Evolutionary conservation across 64 coral and sea anemone species (phyloP).

Genomic region (Pachyseris speciosa): DNA sequence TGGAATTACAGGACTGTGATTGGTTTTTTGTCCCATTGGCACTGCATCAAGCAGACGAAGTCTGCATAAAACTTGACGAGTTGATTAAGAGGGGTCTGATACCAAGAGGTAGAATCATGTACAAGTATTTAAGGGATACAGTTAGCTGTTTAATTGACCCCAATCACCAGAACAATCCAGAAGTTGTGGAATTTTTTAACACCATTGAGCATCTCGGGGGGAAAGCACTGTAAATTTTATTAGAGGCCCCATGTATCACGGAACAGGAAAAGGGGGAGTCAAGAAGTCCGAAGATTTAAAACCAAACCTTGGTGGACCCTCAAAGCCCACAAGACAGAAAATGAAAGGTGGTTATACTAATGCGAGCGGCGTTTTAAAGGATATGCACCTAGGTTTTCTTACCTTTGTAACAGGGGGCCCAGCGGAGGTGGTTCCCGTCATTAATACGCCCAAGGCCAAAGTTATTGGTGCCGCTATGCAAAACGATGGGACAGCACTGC

Average conservation of each 20-base stretch:
- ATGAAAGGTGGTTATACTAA: no score
- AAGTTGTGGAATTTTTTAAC: slow-evolving; percentile 5
- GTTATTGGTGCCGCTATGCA: slow-evolving; percentile 5
- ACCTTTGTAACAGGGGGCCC: not conserved
- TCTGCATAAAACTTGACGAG: not conserved
- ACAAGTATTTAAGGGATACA: slow-evolving; percentile 23
- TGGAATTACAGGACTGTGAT: no score
- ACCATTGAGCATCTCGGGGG: slow-evolving; percentile 8
- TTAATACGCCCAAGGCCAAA: slow-evolving; percentile 27
- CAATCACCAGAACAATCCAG: not conserved
- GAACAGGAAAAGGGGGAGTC: slow-evolving; percentile 14
- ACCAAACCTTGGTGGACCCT: no score
- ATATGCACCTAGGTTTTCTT: not conserved
- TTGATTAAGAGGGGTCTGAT: slow-evolving; percentile 19
- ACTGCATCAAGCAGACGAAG: slow-evolving; percentile 23
- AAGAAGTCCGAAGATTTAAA: slow-evolving; percentile 3
- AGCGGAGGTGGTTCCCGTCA: not conserved
- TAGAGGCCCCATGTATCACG: no score
- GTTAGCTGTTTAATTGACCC: not conserved
- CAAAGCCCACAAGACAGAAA: no score
- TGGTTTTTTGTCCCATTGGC: not conserved
- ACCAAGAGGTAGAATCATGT: slow-evolving; percentile 31
- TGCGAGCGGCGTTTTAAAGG: slow-evolving; percentile 35
- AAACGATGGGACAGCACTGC: slow-evolving; percentile 58
- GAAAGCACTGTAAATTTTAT: slow-evolving; percentile 49